Conservation (phyloP, 1,140 invertebrate species). For the Propsilocerus akamusi region DNA sequence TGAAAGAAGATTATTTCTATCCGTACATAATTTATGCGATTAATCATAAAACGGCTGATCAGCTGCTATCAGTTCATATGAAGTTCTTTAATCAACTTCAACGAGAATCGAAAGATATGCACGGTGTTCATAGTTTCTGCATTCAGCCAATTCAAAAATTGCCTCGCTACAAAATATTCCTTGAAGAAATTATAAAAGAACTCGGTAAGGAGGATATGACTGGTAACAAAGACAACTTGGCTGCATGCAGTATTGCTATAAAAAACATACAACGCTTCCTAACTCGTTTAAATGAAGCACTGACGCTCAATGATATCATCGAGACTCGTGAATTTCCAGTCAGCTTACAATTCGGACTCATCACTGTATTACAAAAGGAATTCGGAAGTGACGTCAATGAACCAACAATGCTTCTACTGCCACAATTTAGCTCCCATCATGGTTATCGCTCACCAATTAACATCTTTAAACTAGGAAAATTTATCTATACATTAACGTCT, state of each 20-base stretch:
- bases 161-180: background rate
- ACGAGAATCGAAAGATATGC: background rate
- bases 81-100: background rate
- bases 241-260: background rate
- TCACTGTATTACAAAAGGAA: background rate
- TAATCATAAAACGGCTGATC: background rate
- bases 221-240: background rate
- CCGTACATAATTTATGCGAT: background rate
- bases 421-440: background rate
- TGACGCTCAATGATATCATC: background rate
- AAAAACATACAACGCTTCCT: background rate
- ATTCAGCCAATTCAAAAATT: background rate
- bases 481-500: background rate
- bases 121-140: background rate
- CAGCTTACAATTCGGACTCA: background rate
- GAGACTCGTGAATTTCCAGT: background rate
- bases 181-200: slow-evolving; percentile 1
- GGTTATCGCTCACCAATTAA: background rate
- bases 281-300: background rate
- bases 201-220: background rate
- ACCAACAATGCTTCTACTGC: background rate
- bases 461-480: background rate
- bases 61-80: background rate
- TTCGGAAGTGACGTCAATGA: background rate
- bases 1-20: background rate